Evolutionary conservation across 2,888 invertebrate species (phyloP).

Genomic region (Venusia cambrica): DNA sequence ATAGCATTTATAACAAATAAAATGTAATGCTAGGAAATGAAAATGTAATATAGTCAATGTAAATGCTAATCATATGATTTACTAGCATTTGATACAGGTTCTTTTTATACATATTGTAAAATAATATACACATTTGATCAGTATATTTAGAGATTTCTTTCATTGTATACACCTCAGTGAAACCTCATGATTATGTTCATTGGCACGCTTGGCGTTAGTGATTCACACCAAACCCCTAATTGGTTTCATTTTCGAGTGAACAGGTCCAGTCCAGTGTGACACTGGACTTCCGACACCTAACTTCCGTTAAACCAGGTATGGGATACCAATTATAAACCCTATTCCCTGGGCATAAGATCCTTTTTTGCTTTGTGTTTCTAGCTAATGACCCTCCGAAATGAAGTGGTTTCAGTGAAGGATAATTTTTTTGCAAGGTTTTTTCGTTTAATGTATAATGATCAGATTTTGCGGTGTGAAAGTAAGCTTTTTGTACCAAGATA

Average conservation of each 20-base stretch:
- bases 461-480: constrained; percentile 23
- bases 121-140: no score
- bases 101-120: no score
- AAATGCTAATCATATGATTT: no score
- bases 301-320: constrained; percentile 36
- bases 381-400: constrained; percentile 31
- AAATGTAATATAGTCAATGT: no score
- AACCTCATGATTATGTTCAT: no score
- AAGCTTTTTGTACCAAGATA: constrained; percentile 11
- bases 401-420: constrained; percentile 30
- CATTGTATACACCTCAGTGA: no score
- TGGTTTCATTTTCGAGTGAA: constrained; percentile 78
- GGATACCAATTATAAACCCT: constrained; percentile 49
- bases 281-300: constrained; percentile 56
- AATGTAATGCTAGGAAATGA: no score
- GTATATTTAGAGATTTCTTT: no score
- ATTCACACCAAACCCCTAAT: constrained; percentile 58
- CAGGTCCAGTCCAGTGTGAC: constrained; percentile 65
- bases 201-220: constrained; percentile 31
- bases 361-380: constrained; percentile 29
- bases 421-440: constrained; percentile 28
- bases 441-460: constrained; percentile 28
- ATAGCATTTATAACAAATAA: no score
- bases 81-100: no score
- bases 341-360: constrained; percentile 40